Evolutionary conservation across 2,113 vertebrate genomes (phyloP), one percentile per base, ranked within the genome.

Genomic region (Apaloderma vittatum): DNA sequence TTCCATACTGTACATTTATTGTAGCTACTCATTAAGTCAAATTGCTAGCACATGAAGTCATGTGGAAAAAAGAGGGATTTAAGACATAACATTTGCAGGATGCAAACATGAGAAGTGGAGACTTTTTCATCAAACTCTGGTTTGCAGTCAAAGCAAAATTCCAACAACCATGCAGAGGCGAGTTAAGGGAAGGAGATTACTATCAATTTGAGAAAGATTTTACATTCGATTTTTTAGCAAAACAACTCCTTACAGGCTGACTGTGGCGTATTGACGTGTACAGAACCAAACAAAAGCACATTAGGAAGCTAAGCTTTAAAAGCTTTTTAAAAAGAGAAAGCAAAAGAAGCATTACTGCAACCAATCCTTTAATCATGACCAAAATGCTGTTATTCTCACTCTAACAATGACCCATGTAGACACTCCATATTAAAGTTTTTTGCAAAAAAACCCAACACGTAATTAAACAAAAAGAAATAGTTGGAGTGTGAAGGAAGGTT

Each of bases 131-230:
- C 81, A 85, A 87, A 58, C 9, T 34, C 43, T 68, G 16, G 52
- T 96, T 95, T 32, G 48, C 84, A 94, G 80, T 95, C 88, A 95
- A 91, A 97, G 88, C 81, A 90, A 96, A 97, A 97, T 95, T 96
- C 94, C 94, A 88, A 18, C 1, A 5, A 65, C 51, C 2, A 5
- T 51, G 61, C 43, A 82, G 70, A 94, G 63, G 26, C 4, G 29
- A 94, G 36, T 21, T 52, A 67, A 81, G 48, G 36, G 24, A 58
- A 5, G 15, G 10, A 74, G 36, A 83, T 51, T 79, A 54, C 20
- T 79, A 45, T 91, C 46, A 72, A 95, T 76, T 85, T 68, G 85
- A 83, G 97, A 90, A 90, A 66, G 5, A 81, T 82, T 96, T 96
- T 83, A 67, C 3, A 3, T 85, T 96, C n/a, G 13, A 1, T 78